Percentiles rank a stretch among this genome's conserved stretches.
Conservation (phyloP, 1,140 invertebrate genomes). For the Drosophila kohkoa region DNA sequence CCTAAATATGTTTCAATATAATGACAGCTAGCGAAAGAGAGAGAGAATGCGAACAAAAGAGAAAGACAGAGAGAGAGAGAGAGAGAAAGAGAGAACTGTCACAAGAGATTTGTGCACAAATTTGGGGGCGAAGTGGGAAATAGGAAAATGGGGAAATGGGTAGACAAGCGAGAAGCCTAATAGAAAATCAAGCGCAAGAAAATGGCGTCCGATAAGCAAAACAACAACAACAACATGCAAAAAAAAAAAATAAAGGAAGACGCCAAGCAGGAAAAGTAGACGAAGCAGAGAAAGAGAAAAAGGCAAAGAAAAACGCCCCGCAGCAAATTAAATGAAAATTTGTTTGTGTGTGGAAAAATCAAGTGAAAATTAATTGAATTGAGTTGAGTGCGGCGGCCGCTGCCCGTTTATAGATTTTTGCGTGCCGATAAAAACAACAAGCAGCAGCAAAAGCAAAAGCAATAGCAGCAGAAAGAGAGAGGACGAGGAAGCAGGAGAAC, state of each 20-base stretch:
- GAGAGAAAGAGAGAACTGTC: constrained; percentile 17
- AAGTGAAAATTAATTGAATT: constrained; percentile 85
- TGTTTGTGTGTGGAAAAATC: constrained; percentile 83
- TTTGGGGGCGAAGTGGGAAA: neutral
- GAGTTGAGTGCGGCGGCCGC: constrained; percentile 78
- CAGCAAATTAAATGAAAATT: constrained; percentile 83
- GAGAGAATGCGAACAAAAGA: no score
- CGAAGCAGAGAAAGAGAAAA: neutral
- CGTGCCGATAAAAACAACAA: constrained; percentile 39
- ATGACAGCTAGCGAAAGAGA: constrained; percentile 5
- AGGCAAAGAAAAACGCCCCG: constrained; percentile 51
- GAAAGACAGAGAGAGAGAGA: neutral
- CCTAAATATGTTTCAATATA: constrained; percentile 32
- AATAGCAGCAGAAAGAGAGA: neutral
- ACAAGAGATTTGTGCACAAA: constrained; percentile 15
- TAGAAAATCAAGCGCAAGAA: constrained; percentile 79
- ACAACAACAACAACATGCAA: neutral
- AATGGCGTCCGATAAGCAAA: constrained; percentile 71
- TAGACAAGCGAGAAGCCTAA: constrained; percentile 54
- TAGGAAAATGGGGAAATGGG: neutral
- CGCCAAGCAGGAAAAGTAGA: neutral
- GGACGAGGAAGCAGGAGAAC: neutral
- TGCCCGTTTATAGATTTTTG: constrained; percentile 68
- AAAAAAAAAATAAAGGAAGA: neutral
- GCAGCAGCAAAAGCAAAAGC: neutral